Evolutionary conservation across 2,113 vertebrate species (phyloP).

Genomic region (Tyrannus savana): DNA sequence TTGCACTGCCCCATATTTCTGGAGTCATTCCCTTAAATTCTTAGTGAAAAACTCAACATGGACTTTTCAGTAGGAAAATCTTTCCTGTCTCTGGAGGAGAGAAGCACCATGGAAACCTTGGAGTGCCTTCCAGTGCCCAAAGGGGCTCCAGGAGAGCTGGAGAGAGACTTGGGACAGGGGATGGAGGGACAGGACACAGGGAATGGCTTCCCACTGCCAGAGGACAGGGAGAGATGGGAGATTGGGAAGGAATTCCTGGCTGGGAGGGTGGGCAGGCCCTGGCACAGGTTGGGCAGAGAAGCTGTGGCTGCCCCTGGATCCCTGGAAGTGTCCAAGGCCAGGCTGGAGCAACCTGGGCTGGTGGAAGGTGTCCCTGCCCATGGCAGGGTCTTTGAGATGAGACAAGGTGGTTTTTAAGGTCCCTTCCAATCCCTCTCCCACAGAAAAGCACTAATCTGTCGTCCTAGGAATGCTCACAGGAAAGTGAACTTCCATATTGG

Average conservation of each 20-base stretch:
- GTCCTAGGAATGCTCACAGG: neutral
- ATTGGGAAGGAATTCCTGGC: neutral
- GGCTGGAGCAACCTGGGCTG: neutral
- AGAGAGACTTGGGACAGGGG: neutral
- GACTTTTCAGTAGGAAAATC: neutral
- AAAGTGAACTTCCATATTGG: too few species aligned
- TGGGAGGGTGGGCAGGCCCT: neutral
- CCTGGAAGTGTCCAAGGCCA: neutral
- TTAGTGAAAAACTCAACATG: neutral
- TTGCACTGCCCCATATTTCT: neutral
- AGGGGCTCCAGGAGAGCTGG: neutral
- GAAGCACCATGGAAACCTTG: neutral
- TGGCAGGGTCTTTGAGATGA: neutral
- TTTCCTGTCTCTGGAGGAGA: accelerated
- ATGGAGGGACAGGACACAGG: neutral
- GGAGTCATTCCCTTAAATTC: neutral
- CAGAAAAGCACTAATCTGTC: neutral
- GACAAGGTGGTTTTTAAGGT: neutral
- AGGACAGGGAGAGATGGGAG: neutral
- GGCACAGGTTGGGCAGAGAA: neutral
- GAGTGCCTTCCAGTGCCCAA: neutral
- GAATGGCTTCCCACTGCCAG: neutral
- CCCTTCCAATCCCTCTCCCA: neutral
- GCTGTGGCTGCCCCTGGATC: neutral
- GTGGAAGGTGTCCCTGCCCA: neutral